phyloP scores from a whole-genome alignment of 1,140 invertebrate genomes.

The Sarcophaga bullata region DNA sequence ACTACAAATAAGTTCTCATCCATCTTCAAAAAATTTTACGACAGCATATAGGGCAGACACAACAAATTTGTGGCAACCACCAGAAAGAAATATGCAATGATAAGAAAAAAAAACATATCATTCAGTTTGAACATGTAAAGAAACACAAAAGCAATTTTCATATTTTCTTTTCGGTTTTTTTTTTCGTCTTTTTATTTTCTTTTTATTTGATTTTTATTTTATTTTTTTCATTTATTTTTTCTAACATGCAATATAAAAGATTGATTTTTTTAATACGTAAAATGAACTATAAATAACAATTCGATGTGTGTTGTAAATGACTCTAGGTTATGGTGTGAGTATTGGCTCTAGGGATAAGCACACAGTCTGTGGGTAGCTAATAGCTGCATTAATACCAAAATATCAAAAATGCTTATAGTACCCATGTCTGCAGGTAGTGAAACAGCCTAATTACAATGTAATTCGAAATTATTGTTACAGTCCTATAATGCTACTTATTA shows the following conservation, averaged over 20 bases:
- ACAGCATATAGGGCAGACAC: constrained; percentile 28
- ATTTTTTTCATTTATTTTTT: not conserved
- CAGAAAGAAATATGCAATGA: not conserved
- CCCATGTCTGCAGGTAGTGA: too few relatives aligned
- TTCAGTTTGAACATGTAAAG: not conserved
- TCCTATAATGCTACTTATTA: too few relatives aligned
- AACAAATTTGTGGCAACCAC: not conserved
- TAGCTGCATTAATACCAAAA: too few relatives aligned
- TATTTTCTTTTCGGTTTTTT: not conserved
- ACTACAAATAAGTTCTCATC: constrained; percentile 30
- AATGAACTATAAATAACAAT: constrained; percentile 31
- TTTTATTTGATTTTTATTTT: not conserved
- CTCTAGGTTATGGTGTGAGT: not conserved
- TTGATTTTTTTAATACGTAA: constrained; percentile 35
- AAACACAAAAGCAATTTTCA: constrained; percentile 34
- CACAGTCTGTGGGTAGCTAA: too few relatives aligned
- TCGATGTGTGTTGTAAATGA: constrained; percentile 29
- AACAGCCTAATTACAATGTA: too few relatives aligned
- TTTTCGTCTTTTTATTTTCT: not conserved
- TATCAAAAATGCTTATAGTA: too few relatives aligned
- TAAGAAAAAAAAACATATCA: not conserved
- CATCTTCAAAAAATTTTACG: constrained; percentile 33
- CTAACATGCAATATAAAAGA: constrained; percentile 27
- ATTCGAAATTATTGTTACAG: too few relatives aligned
- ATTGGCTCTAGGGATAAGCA: too few relatives aligned